These are phyloP conservation scores for Drosophila ficusphila DNA, from an alignment of 1,140 invertebrate species.

Conservation along the genomic window DNA sequence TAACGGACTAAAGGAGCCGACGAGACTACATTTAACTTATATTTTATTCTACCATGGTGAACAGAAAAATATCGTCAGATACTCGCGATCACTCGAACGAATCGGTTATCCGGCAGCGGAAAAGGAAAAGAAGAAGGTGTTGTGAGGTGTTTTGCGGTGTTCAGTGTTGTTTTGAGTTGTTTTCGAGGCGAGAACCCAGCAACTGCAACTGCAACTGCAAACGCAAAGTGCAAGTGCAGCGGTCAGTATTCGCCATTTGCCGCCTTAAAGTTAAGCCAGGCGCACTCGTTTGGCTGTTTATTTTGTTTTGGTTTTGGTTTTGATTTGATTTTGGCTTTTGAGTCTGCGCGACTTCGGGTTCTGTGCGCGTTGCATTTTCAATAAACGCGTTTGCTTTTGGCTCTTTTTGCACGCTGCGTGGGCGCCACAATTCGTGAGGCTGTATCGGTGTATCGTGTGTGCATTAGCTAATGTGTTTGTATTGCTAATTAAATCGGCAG, in stretches of 20 bases:
- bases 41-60: too few species aligned
- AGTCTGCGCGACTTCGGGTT: slow-evolving; percentile 33
- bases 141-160: slow-evolving; percentile 17
- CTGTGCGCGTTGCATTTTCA: slow-evolving; percentile 62
- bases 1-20: too few species aligned
- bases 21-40: too few species aligned
- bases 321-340: slow-evolving; percentile 11
- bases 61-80: too few species aligned
- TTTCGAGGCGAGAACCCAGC: slow-evolving; percentile 21
- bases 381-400: slow-evolving; percentile 78
- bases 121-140: slow-evolving; percentile 2
- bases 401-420: slow-evolving; percentile 57
- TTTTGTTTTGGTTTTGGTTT: slow-evolving; percentile 28
- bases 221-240: slow-evolving; percentile 46
- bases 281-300: slow-evolving; percentile 21
- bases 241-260: slow-evolving; percentile 17
- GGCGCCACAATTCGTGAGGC: slow-evolving; percentile 43
- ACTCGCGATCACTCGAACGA: slow-evolving; percentile 51
- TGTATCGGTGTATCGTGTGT: slow-evolving; percentile 40
- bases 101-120: slow-evolving; percentile 44
- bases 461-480: slow-evolving; percentile 76
- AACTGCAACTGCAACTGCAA: background rate
- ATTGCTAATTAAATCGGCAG: slow-evolving; percentile 79
- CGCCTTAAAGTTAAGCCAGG: slow-evolving; percentile 14
- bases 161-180: slow-evolving; percentile 16